A percentile compares a stretch with the other conserved stretches of the same genome.
phyloP scores from a whole-genome alignment of 1,140 invertebrate species.

The Macrostomum lignano region DNA sequence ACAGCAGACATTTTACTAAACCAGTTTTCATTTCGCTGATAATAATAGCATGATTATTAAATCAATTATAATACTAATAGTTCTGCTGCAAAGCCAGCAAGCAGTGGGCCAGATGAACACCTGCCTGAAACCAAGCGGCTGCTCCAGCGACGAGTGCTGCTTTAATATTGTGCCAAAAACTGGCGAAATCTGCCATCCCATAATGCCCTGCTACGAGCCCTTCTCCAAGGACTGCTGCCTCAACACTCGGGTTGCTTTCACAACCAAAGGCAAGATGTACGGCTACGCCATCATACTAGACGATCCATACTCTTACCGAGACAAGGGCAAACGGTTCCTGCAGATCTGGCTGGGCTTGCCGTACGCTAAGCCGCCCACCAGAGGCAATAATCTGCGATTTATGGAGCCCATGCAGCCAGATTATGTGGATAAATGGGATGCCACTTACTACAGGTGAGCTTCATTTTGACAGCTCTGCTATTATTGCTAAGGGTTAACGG shows the following conservation, averaged over 20 bases:
- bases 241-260: background rate
- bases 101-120: too few species aligned
- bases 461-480: too few species aligned
- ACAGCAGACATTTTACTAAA: too few species aligned
- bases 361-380: constrained; percentile 3
- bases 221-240: constrained; percentile 1
- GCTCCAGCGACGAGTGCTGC: constrained; percentile 4
- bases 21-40: too few species aligned
- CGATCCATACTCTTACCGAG: background rate
- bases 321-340: background rate
- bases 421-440: too few species aligned
- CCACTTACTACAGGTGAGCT: too few species aligned
- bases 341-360: constrained; percentile 2
- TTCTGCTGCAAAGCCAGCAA: too few species aligned
- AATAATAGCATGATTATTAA: too few species aligned
- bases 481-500: too few species aligned
- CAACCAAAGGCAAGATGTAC: background rate
- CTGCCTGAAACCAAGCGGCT: background rate
- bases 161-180: constrained; percentile 2
- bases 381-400: constrained; percentile 4
- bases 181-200: background rate
- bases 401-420: constrained; percentile 8
- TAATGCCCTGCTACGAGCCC: background rate
- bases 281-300: background rate
- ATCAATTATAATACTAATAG: too few species aligned